Conservation (phyloP, 2,113 vertebrate species). For the Macrotus californicus region DNA sequence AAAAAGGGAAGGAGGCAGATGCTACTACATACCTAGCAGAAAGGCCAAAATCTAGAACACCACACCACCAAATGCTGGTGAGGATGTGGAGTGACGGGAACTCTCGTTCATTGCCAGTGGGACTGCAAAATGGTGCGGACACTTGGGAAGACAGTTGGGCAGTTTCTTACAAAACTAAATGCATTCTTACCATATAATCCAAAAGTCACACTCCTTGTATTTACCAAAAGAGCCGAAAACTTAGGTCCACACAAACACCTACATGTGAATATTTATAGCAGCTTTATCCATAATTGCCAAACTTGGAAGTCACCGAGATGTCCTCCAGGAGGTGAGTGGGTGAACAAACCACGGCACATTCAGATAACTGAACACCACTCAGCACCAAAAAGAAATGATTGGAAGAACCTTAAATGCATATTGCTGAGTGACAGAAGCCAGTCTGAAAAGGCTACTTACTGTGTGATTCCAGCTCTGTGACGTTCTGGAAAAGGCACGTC, state of each 20-base stretch:
- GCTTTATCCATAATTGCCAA: background rate
- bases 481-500: background rate
- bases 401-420: background rate
- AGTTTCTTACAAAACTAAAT: background rate
- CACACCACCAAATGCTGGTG: fast-evolving
- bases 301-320: background rate
- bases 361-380: background rate
- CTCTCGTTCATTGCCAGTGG: fast-evolving
- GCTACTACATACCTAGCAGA: background rate
- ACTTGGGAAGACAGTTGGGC: background rate
- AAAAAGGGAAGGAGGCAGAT: background rate
- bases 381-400: background rate
- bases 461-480: background rate
- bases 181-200: background rate
- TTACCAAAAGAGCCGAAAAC: background rate
- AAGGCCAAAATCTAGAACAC: background rate
- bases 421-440: background rate
- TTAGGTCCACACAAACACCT: background rate
- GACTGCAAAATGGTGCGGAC: fast-evolving
- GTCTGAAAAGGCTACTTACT: background rate
- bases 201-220: background rate
- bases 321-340: background rate
- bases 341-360: background rate
- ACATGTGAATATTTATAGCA: background rate
- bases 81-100: background rate